Percentiles rank a stretch among this genome's conserved stretches.
phyloP scores from a whole-genome alignment of 2,888 invertebrate genomes.

The Dimorphilus gyrociliatus region DNA sequence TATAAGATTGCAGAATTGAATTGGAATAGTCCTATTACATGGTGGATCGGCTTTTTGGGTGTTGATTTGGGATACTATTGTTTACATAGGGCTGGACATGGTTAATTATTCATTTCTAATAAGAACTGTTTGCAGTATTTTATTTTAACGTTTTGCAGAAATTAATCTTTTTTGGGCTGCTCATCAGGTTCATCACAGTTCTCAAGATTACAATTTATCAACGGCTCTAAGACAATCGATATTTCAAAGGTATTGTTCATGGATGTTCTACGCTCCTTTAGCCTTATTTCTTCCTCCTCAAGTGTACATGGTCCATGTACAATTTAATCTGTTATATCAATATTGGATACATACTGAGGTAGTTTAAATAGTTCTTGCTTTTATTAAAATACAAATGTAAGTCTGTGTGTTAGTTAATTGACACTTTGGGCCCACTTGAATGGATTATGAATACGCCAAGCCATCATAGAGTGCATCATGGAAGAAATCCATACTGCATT shows the following conservation, averaged over 20 bases:
- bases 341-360: conserved; percentile 83
- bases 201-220: conserved; percentile 33
- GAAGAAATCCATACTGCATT: conserved; percentile 68
- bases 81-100: conserved; percentile 74
- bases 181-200: conserved; percentile 35
- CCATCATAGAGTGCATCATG: conserved; percentile 56
- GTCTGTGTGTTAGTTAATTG: conserved; percentile 41
- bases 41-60: conserved; percentile 60
- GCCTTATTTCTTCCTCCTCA: conserved; percentile 32
- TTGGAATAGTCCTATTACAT: conserved; percentile 61
- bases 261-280: conserved; percentile 36
- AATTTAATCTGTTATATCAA: conserved; percentile 75
- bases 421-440: conserved; percentile 64
- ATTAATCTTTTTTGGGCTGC: conserved; percentile 35
- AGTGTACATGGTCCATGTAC: conserved; percentile 59
- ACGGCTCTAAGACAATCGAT: conserved; percentile 34
- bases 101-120: no score
- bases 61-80: conserved; percentile 63
- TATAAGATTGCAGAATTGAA: conserved; percentile 53
- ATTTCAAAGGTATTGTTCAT: conserved; percentile 24
- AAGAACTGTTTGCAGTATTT: no score
- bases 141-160: no score
- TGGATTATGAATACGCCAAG: conserved; percentile 60
- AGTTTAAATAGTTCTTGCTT: no score
- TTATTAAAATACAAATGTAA: no score